Base-by-base conservation (phyloP, 92 coral and sea anemone genomes). In the Palythoa grandiflora region DNA sequence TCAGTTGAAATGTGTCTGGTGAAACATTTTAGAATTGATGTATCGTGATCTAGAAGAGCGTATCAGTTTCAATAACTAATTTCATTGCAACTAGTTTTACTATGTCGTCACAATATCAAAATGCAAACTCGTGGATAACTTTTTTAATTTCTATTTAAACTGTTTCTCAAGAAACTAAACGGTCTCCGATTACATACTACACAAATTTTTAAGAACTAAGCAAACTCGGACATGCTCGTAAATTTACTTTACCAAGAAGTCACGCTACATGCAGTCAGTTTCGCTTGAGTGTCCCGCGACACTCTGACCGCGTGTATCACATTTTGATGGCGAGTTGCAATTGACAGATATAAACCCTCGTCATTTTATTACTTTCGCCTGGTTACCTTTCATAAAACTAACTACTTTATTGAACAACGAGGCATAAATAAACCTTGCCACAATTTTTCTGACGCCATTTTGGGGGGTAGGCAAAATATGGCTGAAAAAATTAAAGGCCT, bases 1-100 rank as follows among this genome's bases (percentile, higher is more conserved):
- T 78, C 71, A 38, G 37, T 78, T 55, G 6, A 78, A 78, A 70
- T 36, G 59, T 52, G 55, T 78, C 28, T 78, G 83, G 50, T 17
- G 35, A 50, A 35, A 35, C 68, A 38, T 59, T 78, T 78, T 78
- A 36, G 54, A 6, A 68, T 35, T 37, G 6, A 14, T 11, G 54
- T 78, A 5, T 36, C 50, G 5, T 78, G 16, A 38, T 28, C 28
- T 28, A 28, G 28, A 28, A 28, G 28, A 28, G 28, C 28, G 28
- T 38, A 14, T 73, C 55, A 37, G 78, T 73, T 72, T 73, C 76
- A 71, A 71, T 12, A 12, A 73, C 77, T 1, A 8, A 16, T 73
- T 10, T 14, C 5, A 11, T 59, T 59, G 14, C 65, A 59, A 13
- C 65, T 13, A 10, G 10, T 59, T 17, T 14, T 13, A 11, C 14